Evolutionary conservation across 2,113 vertebrate genomes (phyloP).

Genomic region (Erythrolamprus reginae): DNA sequence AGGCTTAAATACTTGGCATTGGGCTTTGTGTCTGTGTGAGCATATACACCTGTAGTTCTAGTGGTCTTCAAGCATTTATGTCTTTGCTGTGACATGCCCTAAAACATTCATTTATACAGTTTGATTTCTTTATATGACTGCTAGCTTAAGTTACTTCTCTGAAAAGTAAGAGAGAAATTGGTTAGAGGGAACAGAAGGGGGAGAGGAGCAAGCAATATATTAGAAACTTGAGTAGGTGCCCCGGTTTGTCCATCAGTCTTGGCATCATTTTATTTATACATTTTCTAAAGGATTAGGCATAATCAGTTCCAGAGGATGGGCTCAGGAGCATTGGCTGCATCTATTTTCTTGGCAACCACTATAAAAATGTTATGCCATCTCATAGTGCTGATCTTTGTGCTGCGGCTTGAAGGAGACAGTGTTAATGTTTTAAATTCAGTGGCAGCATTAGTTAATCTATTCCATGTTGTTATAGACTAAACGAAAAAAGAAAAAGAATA

Average conservation of each 20-base stretch:
- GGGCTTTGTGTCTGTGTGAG: slow-evolving; percentile 17
- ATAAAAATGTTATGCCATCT: slow-evolving; percentile 55
- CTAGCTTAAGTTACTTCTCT: slow-evolving; percentile 65
- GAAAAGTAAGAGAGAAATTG: not conserved
- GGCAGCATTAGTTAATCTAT: accelerated
- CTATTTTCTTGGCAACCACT: slow-evolving; percentile 63
- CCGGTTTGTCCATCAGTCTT: slow-evolving; percentile 63
- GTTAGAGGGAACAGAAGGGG: not conserved
- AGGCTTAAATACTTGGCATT: slow-evolving; percentile 59
- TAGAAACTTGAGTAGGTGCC: slow-evolving; percentile 70
- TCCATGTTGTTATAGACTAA: not conserved
- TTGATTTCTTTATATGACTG: slow-evolving; percentile 73
- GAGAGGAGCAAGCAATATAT: slow-evolving; percentile 31
- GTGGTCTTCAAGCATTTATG: slow-evolving; percentile 67
- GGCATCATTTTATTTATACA: slow-evolving; percentile 67
- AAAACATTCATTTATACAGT: slow-evolving; percentile 60
- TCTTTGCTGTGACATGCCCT: slow-evolving; percentile 60
- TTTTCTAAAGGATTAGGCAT: slow-evolving; percentile 66
- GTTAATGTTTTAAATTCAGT: slow-evolving; percentile 31
- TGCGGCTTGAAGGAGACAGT: slow-evolving; percentile 22
- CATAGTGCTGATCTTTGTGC: slow-evolving; percentile 34
- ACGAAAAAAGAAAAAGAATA: not conserved
- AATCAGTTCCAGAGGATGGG: slow-evolving; percentile 73
- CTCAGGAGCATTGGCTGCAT: slow-evolving; percentile 56
- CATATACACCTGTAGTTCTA: slow-evolving; percentile 38